Base-by-base conservation (phyloP, 2,888 invertebrate species). In the Molanna angustata region DNA sequence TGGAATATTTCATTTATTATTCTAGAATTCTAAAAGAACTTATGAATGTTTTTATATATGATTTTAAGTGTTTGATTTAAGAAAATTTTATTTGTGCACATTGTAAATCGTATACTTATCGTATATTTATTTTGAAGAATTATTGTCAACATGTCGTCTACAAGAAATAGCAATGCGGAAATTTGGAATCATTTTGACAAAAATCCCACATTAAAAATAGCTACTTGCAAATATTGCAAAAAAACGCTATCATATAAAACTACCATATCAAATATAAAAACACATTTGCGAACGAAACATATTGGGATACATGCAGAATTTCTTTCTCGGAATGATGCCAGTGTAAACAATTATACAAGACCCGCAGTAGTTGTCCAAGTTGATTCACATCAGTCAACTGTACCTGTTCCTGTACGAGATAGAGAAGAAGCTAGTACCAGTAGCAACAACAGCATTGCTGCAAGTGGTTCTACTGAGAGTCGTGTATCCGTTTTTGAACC, bases 161-260 rank as follows among this genome's bases (percentile, higher is more conserved):
- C n/a, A 27, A 27, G 27, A 11, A 7, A 27, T 27, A 27, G 6
- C 33, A 11, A 33, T 11, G 33, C 4, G 14, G 33, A 3, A 6
- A 33, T 33, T 6, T 33, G 33, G 33, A 33, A 33, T 11, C 11
- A 33, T 33, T 33, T 33, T 33, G 11, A 37, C 7, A 37, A 37
- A 37, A 37, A 16, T 37, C 37, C 3, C 4, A 37, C 7, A 3
- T 17, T 18, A 16, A 37, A 37, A 37, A 17, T 37, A 37, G 37
- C 37, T 4, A 37, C 11, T 4, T 37, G 37, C 17, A 37, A 37
- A n/a, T 37, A 16, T 37, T 37, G 37, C 11, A 37, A 37, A 37
- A 37, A 37, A 16, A 6, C 17, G 3, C 14, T 37, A 3, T 37
- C 37, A 3, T 16, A 37, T 37, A 37, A 37, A 37, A 37, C 37